phyloP scores from a whole-genome alignment of 1,140 invertebrate genomes.

The Dolichoris vasculosae region DNA sequence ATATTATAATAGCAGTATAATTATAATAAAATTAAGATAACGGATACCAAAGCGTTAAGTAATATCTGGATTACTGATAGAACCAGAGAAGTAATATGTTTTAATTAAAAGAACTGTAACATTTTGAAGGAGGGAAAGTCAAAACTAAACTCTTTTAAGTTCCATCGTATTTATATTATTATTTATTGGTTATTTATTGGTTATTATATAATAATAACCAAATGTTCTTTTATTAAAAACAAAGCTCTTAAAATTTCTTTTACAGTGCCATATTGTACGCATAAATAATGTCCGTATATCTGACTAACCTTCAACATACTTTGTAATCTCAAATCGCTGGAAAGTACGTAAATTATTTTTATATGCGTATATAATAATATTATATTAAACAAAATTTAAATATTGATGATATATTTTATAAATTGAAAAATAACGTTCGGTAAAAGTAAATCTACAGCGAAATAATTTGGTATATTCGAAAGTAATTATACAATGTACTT shows the following conservation, averaged over 20 bases:
- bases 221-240: conserved; percentile 9
- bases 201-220: background rate
- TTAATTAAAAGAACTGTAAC: background rate
- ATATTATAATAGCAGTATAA: no score
- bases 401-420: no score
- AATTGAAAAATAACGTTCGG: no score
- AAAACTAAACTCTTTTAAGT: background rate
- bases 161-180: background rate
- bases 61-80: no score
- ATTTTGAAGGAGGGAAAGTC: background rate
- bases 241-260: conserved; percentile 3
- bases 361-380: no score
- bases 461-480: no score
- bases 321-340: background rate
- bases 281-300: background rate
- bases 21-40: no score
- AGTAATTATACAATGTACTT: no score
- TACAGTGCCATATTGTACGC: background rate
- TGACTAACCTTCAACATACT: background rate
- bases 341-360: conserved; percentile 33
- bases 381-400: no score
- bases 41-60: no score
- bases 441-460: no score
- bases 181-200: no score
- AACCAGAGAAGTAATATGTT: background rate